A percentile compares a stretch with the other conserved stretches of the same genome.
These are phyloP conservation scores for Chaetogeoica ovagalla DNA, from an alignment of 2,888 invertebrate genomes.

Conservation along the genomic window DNA sequence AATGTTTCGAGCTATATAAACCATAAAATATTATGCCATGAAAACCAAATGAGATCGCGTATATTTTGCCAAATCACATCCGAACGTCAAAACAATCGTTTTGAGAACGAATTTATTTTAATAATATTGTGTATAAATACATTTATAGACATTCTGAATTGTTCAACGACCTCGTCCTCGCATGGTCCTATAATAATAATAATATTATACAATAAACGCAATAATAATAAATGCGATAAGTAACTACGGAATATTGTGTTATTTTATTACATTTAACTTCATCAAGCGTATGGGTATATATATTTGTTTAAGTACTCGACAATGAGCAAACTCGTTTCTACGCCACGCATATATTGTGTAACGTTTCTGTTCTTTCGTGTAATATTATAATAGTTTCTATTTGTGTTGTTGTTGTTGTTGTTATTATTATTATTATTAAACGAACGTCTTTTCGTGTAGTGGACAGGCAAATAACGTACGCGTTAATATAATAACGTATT, in stretches of 20 bases:
- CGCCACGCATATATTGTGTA: slow-evolving; percentile 29
- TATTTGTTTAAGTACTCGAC: slow-evolving; percentile 44
- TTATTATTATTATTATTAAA: slow-evolving; percentile 20
- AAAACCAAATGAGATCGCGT: no score
- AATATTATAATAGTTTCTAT: slow-evolving; percentile 35
- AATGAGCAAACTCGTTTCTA: slow-evolving; percentile 41
- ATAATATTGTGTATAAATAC: not conserved
- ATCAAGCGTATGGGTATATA: slow-evolving; percentile 7
- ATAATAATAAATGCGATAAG: slow-evolving; percentile 24
- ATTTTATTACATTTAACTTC: slow-evolving; percentile 37
- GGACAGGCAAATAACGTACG: slow-evolving; percentile 39
- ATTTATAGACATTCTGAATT: slow-evolving; percentile 20
- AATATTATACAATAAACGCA: not conserved
- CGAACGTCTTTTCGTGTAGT: slow-evolving; percentile 40
- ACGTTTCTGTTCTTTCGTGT: slow-evolving; percentile 5
- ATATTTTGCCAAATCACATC: no score
- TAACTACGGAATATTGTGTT: slow-evolving; percentile 32
- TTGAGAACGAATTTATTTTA: not conserved
- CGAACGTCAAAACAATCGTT: no score
- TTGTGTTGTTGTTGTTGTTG: slow-evolving; percentile 12
- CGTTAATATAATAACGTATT: not conserved
- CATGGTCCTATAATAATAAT: not conserved
- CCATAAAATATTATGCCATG: no score
- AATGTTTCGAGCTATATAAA: no score
- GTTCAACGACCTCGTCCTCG: slow-evolving; percentile 38